These are phyloP conservation scores for Brienomyrus longianalis DNA, from an alignment of 2,113 vertebrate genomes.

Conservation along the genomic window DNA sequence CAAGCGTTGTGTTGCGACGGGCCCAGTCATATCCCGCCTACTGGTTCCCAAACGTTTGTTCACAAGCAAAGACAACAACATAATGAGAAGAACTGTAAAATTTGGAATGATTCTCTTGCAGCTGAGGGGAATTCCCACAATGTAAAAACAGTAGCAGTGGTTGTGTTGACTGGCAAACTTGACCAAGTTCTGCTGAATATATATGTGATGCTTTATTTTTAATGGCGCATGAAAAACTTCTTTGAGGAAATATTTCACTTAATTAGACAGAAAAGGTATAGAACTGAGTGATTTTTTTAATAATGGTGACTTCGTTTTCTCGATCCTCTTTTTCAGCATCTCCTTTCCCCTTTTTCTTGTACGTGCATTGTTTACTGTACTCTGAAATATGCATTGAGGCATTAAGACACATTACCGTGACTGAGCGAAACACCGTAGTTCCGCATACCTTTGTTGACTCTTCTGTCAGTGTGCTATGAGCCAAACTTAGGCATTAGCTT, in stretches of 20 bases:
- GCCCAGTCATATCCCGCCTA: background rate
- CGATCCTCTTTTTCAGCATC: background rate
- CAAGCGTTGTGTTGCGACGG: background rate
- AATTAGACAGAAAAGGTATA: background rate
- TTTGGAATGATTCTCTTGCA: background rate
- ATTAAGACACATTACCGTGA: background rate
- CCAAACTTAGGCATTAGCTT: background rate
- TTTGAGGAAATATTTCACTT: background rate
- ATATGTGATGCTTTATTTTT: background rate
- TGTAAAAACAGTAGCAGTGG: background rate
- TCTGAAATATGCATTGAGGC: background rate
- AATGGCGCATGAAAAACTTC: background rate
- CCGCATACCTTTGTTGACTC: background rate
- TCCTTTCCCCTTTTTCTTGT: background rate
- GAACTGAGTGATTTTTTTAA: background rate
- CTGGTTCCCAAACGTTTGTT: background rate
- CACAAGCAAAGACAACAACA: background rate
- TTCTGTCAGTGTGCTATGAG: background rate
- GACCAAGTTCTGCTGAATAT: background rate
- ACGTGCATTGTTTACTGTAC: background rate
- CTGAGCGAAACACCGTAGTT: background rate
- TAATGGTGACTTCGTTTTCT: background rate
- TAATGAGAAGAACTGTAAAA: background rate
- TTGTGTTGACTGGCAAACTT: background rate
- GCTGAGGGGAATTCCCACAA: background rate